Evolutionary conservation across 2,113 vertebrate species (phyloP), one percentile per base, ranked within the genome.

Genomic region (Mugil cephalus): DNA sequence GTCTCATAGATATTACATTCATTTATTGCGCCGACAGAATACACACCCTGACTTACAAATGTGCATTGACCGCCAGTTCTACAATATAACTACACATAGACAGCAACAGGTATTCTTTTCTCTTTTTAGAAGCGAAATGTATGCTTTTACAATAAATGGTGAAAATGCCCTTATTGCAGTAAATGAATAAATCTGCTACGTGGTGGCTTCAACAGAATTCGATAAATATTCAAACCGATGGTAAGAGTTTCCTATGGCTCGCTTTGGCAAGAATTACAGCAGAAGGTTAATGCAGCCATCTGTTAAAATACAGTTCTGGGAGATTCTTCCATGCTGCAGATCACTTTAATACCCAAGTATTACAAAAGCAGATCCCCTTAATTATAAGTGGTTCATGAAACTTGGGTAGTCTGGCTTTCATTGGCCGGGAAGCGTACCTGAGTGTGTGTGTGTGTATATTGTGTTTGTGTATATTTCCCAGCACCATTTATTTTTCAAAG

Each of bases 401-500:
- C 77, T 18, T 72, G 63, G 46, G 42, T 56, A 19, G 62, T 17
- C 79, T 74, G 46, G 61, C 64, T 61, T 86, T 89, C 75, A 84
- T 77, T 80, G 50, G 39, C 46, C 6, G n/a, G 68, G 67, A 87
- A 54, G 80, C 67, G 71, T 67, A 73, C 43, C 59, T 67, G 67
- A 12, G 70, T 58, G 72, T 78, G 71, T 58, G 13, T 34, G 15
- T 69, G 3, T 53, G 77, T 40, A 65, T 1, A 75, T 77, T 60
- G 38, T 88, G 78, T 88, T 91, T 92, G 72, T 90, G 85, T 87
- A 71, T 56, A 52, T 83, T 87, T 83, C 75, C 40, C 39, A 21
- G 72, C 66, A 83, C 71, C 62, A 82, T 89, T 92, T 93, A 85
- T 91, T 92, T 92, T 90, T 87, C 69, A 89, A 87, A 75, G 69